A percentile compares a stretch with the other conserved stretches of the same genome.
Conservation (phyloP, 2,113 vertebrate species). For the Spermophilus dauricus region DNA sequence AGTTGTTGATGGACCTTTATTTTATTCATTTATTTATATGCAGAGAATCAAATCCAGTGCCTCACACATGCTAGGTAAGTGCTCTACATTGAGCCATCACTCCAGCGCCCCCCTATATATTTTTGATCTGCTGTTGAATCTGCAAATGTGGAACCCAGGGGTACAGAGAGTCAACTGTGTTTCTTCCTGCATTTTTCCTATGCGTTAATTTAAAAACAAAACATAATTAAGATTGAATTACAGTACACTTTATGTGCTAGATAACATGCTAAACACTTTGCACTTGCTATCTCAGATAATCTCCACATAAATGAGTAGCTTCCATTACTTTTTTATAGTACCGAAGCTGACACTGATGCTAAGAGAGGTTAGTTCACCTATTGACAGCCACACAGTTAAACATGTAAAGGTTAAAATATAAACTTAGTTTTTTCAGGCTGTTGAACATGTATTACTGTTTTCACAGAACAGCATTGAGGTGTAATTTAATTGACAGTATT, state of each 20-base stretch:
- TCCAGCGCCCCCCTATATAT: neutral
- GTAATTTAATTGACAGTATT: neutral
- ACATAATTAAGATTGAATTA: neutral
- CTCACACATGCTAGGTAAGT: too few relatives aligned
- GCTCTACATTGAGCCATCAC: too few relatives aligned
- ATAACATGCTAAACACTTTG: neutral
- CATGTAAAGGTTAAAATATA: neutral
- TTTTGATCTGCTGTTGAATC: neutral
- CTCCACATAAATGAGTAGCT: neutral
- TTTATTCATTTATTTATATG: too few relatives aligned
- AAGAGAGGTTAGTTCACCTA: neutral
- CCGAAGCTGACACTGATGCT: neutral
- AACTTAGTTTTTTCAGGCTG: neutral
- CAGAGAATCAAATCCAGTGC: too few relatives aligned
- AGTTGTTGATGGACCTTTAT: too few relatives aligned
- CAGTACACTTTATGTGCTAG: neutral
- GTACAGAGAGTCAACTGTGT: neutral
- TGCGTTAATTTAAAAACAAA: neutral
- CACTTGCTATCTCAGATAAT: neutral
- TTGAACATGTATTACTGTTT: neutral
- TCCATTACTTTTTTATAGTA: neutral
- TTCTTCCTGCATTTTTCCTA: neutral
- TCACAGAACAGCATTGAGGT: neutral
- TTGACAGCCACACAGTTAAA: neutral
- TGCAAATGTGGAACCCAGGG: neutral